phyloP scores from a whole-genome alignment of 2,888 invertebrate species.

The Dicranocentrus wangi region DNA sequence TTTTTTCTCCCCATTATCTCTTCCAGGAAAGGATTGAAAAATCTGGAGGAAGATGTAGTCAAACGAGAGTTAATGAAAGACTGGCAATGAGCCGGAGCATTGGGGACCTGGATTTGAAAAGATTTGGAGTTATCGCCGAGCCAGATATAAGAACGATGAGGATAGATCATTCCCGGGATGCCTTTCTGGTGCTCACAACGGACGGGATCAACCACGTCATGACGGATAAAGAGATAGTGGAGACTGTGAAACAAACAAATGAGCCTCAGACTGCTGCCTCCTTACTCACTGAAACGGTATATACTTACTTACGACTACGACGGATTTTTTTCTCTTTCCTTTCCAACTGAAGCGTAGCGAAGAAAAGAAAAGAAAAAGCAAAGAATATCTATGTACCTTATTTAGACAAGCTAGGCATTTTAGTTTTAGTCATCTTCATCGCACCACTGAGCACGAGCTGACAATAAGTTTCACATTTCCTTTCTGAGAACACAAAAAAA shows the following conservation, averaged over 20 bases:
- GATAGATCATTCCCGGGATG: slow-evolving; percentile 76
- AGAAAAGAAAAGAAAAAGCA: background rate
- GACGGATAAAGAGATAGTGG: slow-evolving; percentile 76
- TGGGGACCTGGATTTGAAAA: slow-evolving; percentile 77
- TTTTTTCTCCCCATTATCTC: background rate
- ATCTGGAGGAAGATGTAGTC: slow-evolving; percentile 76
- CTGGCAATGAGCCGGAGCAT: slow-evolving; percentile 77
- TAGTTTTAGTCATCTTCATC: no score
- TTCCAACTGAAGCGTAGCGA: background rate
- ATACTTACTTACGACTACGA: no score
- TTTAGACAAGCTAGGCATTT: no score
- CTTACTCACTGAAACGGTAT: slow-evolving; percentile 74
- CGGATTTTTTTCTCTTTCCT: slow-evolving; percentile 67
- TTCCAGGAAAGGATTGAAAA: slow-evolving; percentile 74
- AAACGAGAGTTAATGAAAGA: slow-evolving; percentile 76
- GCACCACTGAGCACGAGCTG: no score
- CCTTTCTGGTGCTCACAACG: slow-evolving; percentile 76
- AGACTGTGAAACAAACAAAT: slow-evolving; percentile 75
- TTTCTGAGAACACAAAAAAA: background rate
- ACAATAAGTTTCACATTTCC: background rate
- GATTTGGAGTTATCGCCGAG: slow-evolving; percentile 76
- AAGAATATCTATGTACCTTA: no score
- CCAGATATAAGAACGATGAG: slow-evolving; percentile 74
- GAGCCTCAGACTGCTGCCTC: slow-evolving; percentile 76
- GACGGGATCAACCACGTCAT: slow-evolving; percentile 77